Evolutionary conservation across 2,888 invertebrate species (phyloP).

Genomic region (Clunio marinus): DNA sequence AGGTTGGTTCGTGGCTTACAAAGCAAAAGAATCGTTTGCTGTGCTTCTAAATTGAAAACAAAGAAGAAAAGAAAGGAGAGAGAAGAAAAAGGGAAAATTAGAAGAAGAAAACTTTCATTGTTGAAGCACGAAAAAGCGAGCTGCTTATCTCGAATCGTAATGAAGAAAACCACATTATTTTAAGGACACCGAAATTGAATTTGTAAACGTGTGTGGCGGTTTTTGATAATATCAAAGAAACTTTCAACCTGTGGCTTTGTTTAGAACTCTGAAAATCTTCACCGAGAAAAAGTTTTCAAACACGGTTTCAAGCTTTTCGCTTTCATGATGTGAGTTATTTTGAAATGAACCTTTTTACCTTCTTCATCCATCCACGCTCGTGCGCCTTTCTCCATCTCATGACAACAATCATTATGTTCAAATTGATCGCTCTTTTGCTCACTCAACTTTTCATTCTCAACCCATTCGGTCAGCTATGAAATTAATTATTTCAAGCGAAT

Average conservation of each 20-base stretch:
- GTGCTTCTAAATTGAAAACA: background rate
- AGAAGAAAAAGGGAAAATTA: background rate
- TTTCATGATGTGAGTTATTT: too few species aligned
- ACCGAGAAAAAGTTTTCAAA: background rate
- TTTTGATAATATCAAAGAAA: constrained; percentile 28
- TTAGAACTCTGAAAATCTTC: background rate
- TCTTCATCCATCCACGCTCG: too few species aligned
- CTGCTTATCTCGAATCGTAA: constrained; percentile 35
- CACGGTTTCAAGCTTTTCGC: too few species aligned
- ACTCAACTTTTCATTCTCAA: background rate
- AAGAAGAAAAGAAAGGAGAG: background rate
- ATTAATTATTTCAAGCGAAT: constrained; percentile 38
- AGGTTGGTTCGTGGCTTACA: background rate
- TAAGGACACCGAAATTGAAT: constrained; percentile 33
- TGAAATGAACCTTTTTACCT: too few species aligned
- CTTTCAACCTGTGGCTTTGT: constrained; percentile 27
- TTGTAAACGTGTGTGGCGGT: constrained; percentile 29
- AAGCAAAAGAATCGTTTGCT: too few species aligned
- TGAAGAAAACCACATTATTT: constrained; percentile 35
- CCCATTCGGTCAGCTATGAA: constrained; percentile 23
- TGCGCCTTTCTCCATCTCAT: too few species aligned
- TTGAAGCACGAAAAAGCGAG: constrained; percentile 22
- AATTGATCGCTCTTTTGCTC: constrained; percentile 5
- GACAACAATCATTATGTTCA: constrained; percentile 10
- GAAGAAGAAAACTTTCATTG: background rate